Percentiles rank a stretch among this genome's conserved stretches.
These are phyloP conservation scores for Dascillus cervinus DNA, from an alignment of 2,888 invertebrate species.

Conservation along the genomic window DNA sequence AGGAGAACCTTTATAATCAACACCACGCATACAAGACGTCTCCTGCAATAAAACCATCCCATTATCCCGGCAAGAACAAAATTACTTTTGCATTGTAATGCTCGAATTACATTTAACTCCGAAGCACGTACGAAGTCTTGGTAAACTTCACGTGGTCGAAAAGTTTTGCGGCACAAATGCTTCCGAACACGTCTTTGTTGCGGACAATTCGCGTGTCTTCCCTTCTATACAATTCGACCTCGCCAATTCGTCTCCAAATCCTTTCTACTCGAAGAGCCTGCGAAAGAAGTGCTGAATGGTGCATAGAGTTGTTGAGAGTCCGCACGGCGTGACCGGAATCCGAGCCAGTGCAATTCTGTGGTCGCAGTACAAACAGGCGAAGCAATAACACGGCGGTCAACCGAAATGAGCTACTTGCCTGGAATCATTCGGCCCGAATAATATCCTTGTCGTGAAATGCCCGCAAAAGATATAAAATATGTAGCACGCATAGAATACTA, in stretches of 20 bases:
- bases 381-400: slow-evolving; percentile 39
- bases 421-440: slow-evolving; percentile 37
- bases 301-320: slow-evolving; percentile 28
- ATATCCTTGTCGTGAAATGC: slow-evolving; percentile 36
- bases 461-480: slow-evolving; percentile 41
- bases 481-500: slow-evolving; percentile 36
- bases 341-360: slow-evolving; percentile 21
- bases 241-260: slow-evolving; percentile 26
- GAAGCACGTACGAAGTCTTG: slow-evolving; percentile 26
- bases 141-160: slow-evolving; percentile 29
- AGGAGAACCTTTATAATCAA: too few species aligned
- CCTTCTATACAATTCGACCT: slow-evolving; percentile 27
- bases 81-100: slow-evolving; percentile 23
- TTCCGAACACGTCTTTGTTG: slow-evolving; percentile 26
- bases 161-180: slow-evolving; percentile 31
- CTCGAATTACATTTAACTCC: slow-evolving; percentile 20
- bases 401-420: slow-evolving; percentile 37
- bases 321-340: slow-evolving; percentile 32
- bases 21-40: neutral
- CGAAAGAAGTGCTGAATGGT: slow-evolving; percentile 33
- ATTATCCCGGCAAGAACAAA: slow-evolving; percentile 13
- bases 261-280: slow-evolving; percentile 23
- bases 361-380: slow-evolving; percentile 27
- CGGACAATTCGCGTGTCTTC: slow-evolving; percentile 28
- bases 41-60: neutral